Evolutionary conservation across 2,888 invertebrate genomes (phyloP).

Genomic region (Rutpela maculata): DNA sequence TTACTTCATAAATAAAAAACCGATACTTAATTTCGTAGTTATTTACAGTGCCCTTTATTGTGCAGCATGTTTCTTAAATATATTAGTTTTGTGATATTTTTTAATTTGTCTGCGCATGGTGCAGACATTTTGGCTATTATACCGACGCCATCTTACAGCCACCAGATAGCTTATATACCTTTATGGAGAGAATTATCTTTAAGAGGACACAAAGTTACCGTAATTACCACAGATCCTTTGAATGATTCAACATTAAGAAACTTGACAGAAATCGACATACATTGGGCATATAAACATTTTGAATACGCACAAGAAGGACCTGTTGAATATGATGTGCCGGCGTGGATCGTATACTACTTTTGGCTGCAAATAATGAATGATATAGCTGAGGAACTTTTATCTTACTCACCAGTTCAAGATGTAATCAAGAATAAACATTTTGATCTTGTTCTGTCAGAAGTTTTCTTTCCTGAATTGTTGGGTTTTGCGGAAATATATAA

Average conservation of each 20-base stretch:
- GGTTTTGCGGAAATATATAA: conserved; percentile 22
- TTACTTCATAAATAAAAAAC: background rate
- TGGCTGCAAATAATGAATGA: background rate
- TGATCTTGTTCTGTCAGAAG: conserved; percentile 8
- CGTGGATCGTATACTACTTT: background rate
- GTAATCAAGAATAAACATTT: background rate
- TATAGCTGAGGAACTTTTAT: background rate
- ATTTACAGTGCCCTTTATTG: background rate
- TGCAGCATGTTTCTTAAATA: conserved; percentile 25
- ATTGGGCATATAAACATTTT: background rate
- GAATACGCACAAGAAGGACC: no score
- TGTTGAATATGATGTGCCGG: no score
- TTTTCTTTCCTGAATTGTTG: conserved; percentile 1
- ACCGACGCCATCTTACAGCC: conserved; percentile 58
- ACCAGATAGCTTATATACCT: conserved; percentile 60
- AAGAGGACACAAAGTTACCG: conserved; percentile 63
- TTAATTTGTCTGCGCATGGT: background rate
- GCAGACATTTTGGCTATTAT: conserved; percentile 52
- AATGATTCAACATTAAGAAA: conserved; percentile 54
- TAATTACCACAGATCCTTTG: conserved; percentile 59
- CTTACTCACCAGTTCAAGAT: background rate
- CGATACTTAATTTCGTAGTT: background rate
- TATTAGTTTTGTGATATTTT: conserved; percentile 2
- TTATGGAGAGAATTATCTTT: conserved; percentile 58
- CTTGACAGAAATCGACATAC: conserved; percentile 68